These are phyloP conservation scores for Cataglyphis altisquamis DNA, from an alignment of 2,888 invertebrate species.

Conservation along the genomic window DNA sequence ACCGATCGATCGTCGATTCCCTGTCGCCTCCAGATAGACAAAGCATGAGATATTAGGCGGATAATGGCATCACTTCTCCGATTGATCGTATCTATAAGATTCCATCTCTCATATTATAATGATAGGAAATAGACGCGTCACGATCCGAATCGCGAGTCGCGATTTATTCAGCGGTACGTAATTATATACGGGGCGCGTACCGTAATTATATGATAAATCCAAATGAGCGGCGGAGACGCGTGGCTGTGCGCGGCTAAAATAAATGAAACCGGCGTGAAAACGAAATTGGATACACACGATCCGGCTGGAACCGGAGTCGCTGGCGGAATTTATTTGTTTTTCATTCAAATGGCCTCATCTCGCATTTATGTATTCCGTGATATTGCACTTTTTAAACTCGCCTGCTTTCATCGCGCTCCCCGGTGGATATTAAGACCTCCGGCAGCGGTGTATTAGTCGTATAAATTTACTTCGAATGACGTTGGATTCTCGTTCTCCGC, in stretches of 20 bases:
- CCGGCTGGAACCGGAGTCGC: conserved; percentile 76
- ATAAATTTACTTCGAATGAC: conserved; percentile 82
- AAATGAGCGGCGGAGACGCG: conserved; percentile 60
- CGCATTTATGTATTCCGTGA: conserved; percentile 85
- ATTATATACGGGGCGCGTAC: conserved; percentile 11
- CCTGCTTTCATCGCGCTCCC: conserved; percentile 76
- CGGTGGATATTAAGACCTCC: conserved; percentile 83
- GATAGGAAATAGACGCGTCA: conserved; percentile 32
- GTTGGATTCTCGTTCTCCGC: conserved; percentile 73
- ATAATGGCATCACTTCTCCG: conserved; percentile 18
- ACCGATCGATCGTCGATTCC: conserved; percentile 79
- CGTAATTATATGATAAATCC: conserved; percentile 55
- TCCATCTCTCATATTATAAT: conserved; percentile 5
- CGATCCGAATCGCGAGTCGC: conserved; percentile 48
- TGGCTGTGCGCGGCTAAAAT: conserved; percentile 69
- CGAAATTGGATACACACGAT: conserved; percentile 79
- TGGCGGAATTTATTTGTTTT: conserved; percentile 84
- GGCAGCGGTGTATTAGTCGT: conserved; percentile 82
- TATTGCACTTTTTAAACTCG: conserved; percentile 84
- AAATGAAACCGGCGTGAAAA: conserved; percentile 80
- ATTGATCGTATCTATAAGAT: not conserved
- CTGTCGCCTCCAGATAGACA: conserved; percentile 53
- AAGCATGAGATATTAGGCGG: conserved; percentile 14
- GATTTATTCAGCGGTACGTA: conserved; percentile 44
- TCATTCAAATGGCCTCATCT: conserved; percentile 85